Evolutionary conservation across 2,888 invertebrate species (phyloP), one percentile per base, ranked within the genome.

Genomic region (Oeneis ivallda): DNA sequence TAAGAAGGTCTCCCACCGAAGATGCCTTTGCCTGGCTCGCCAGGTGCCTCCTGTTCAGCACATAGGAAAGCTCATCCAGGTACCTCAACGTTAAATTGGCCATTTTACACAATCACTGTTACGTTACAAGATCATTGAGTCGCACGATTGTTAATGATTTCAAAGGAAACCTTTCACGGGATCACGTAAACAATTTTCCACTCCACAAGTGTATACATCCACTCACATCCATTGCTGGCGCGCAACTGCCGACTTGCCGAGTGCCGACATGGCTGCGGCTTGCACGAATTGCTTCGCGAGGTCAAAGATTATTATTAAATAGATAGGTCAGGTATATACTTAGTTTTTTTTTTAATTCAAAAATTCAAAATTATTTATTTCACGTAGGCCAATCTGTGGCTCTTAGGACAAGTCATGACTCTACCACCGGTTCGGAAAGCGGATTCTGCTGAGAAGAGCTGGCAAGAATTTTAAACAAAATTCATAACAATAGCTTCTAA

Each of bases 61-160:
- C 92, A 74, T 84, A 91, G 37, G 92, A 92, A 71, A 92, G 75
- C 82, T 92, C 92, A 80, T 92, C 92, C 86, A 92, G 86, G 84
- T 92, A 92, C 50, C 91, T 80, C 64, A 92, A 76, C 70, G 92
- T 91, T 74, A 92, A 79, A 74, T 90, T 91, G 37, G 91, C 90
- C 91, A 91, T 91, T 75, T 68, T 78, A 15, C 61, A 61, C 61
- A 61, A 61, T 43, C 70, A 69, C 63, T 56, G 39, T 19, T 19
- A 41, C 60, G 57, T 67, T 66, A 66, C 69, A 71, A 61, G 34
- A 52, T 41, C 52, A 61, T 53, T 52, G 52, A 62, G 61, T 66
- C 62, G 50, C 66, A 73, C 70, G 69, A 71, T 56, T 62, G 64
- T 15, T 10, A 3, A 39, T 9, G 9, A 39, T 67, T 65, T 66